These are phyloP conservation scores for Hypothenemus hampei DNA, from an alignment of 1,140 invertebrate species.

Conservation along the genomic window DNA sequence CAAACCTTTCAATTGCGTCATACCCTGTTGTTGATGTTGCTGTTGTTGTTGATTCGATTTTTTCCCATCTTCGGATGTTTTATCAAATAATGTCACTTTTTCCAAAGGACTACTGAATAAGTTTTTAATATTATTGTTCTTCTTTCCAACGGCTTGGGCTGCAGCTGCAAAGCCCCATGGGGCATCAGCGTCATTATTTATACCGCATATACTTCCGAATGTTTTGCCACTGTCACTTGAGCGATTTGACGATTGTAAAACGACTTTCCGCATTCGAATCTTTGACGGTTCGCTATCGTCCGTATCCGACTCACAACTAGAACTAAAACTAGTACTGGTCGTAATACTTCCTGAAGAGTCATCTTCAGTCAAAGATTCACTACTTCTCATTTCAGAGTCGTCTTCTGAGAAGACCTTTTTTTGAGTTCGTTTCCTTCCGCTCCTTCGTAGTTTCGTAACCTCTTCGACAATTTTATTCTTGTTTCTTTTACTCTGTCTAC, in stretches of 20 bases:
- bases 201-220: constrained; percentile 50
- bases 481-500: constrained; percentile 12
- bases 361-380: constrained; percentile 39
- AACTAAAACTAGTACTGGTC: too few species aligned
- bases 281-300: constrained; percentile 42
- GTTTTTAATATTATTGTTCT: constrained; percentile 18
- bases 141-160: constrained; percentile 46
- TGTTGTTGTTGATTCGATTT: constrained; percentile 41
- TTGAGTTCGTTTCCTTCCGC: constrained; percentile 5
- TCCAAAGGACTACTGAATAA: constrained; percentile 22
- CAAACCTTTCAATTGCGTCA: constrained; percentile 66
- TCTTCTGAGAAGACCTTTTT: constrained; percentile 9
- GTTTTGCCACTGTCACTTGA: constrained; percentile 38
- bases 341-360: too few species aligned
- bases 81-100: constrained; percentile 16
- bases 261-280: constrained; percentile 30
- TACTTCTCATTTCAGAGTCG: constrained; percentile 1
- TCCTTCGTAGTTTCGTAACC: constrained; percentile 9
- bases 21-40: too few species aligned
- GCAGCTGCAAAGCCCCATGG: constrained; percentile 74
- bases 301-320: constrained; percentile 44
- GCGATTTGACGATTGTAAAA: constrained; percentile 18
- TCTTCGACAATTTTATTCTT: constrained; percentile 7
- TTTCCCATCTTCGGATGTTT: constrained; percentile 19
- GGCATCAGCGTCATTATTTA: constrained; percentile 51